A percentile compares a stretch with the other conserved stretches of the same genome.
phyloP scores from a whole-genome alignment of 2,113 vertebrate species.

The Saccopteryx leptura region DNA sequence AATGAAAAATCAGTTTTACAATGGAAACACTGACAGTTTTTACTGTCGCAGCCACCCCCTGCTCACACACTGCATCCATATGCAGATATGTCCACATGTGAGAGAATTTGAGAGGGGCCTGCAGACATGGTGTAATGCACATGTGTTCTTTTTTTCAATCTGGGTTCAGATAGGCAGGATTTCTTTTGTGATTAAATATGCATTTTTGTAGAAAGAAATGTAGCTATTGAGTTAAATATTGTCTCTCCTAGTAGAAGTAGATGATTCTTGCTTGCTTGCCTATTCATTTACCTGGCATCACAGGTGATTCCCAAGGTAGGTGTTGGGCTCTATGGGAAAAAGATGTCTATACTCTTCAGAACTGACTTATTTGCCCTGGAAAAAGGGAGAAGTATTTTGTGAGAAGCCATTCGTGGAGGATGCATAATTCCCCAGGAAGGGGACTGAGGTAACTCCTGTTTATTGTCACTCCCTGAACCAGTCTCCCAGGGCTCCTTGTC shows the following conservation, averaged over 20 bases:
- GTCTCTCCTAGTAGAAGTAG: constrained; percentile 65
- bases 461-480: constrained; percentile 76
- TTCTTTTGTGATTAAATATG: constrained; percentile 69
- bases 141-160: constrained; percentile 60
- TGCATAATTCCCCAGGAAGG: constrained; percentile 73
- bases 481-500: constrained; percentile 76
- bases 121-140: constrained; percentile 57
- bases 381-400: constrained; percentile 73
- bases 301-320: constrained; percentile 76
- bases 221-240: constrained; percentile 65
- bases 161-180: constrained; percentile 56
- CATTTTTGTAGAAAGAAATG: constrained; percentile 42
- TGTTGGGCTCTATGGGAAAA: constrained; percentile 65
- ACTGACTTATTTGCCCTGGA: constrained; percentile 69
- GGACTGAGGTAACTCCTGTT: constrained; percentile 81
- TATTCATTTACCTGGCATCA: constrained; percentile 55
- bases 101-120: constrained; percentile 48
- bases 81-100: constrained; percentile 65
- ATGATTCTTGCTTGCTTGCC: constrained; percentile 60
- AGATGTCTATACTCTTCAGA: constrained; percentile 53
- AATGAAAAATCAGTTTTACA: constrained; percentile 75
- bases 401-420: constrained; percentile 70
- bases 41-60: constrained; percentile 52
- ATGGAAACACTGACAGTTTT: constrained; percentile 74
- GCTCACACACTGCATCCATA: constrained; percentile 41